phyloP scores from a whole-genome alignment of 2,888 invertebrate genomes.

The Drosophila quinaria region DNA sequence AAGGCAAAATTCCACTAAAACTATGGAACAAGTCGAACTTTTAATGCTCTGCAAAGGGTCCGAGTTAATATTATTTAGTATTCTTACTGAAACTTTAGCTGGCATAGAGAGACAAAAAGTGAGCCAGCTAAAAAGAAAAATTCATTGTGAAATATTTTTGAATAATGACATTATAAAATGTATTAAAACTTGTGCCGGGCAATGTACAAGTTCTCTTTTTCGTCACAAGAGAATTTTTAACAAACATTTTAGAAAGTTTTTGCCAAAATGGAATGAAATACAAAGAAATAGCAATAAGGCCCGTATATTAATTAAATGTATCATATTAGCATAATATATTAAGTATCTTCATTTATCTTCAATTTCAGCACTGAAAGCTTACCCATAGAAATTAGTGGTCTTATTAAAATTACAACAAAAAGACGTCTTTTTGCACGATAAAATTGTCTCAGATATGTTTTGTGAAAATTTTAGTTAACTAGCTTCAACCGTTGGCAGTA shows the following conservation, averaged over 20 bases:
- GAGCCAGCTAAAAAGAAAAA: background rate
- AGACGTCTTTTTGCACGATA: no score
- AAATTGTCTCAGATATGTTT: no score
- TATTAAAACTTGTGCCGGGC: background rate
- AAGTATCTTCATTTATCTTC: no score
- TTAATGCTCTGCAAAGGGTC: slow-evolving; percentile 32
- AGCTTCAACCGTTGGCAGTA: no score
- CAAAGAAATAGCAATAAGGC: background rate
- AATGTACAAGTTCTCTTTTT: background rate
- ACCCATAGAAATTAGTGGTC: no score
- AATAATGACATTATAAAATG: background rate
- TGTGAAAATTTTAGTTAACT: no score
- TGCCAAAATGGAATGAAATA: background rate
- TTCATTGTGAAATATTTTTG: background rate
- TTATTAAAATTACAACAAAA: no score
- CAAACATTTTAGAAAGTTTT: background rate
- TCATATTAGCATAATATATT: no score
- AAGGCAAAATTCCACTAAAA: slow-evolving; percentile 28
- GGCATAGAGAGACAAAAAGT: no score
- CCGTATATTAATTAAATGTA: background rate
- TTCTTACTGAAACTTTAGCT: slow-evolving; percentile 19
- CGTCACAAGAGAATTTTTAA: background rate
- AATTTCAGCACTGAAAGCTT: no score
- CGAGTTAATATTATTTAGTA: slow-evolving; percentile 20
- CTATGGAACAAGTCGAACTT: slow-evolving; percentile 51